A percentile compares a stretch with the other conserved stretches of the same genome.
phyloP scores from a whole-genome alignment of 2,113 vertebrate genomes.

The Picathartes gymnocephalus region DNA sequence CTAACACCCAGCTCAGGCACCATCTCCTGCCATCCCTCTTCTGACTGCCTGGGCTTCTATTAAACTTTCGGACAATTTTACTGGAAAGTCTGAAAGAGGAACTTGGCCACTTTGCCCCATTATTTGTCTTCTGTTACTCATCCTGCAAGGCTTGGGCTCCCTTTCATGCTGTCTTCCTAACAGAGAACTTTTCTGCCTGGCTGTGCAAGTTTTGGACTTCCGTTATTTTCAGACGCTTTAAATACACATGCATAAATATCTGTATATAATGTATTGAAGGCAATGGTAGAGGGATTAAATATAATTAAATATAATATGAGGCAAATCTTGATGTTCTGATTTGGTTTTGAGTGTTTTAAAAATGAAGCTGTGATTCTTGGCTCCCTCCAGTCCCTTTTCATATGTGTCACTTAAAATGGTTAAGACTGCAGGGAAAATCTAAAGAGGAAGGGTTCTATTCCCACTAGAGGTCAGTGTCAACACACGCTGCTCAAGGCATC shows the following conservation, averaged over 20 bases:
- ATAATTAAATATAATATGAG: background rate
- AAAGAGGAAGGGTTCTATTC: background rate
- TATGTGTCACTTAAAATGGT: background rate
- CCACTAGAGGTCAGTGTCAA: slow-evolving; percentile 52
- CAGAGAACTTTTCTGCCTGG: background rate
- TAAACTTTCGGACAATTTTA: background rate
- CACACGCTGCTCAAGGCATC: background rate
- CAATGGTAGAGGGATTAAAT: background rate
- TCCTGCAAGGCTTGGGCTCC: background rate
- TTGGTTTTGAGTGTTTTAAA: background rate
- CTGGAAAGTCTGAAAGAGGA: background rate
- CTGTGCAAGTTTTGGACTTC: background rate
- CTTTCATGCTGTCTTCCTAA: background rate
- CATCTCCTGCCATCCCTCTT: background rate
- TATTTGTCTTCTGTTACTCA: background rate
- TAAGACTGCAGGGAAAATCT: background rate
- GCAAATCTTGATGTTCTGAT: background rate
- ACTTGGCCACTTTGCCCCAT: background rate
- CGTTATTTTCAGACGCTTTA: background rate
- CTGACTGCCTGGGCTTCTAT: background rate
- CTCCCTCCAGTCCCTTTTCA: background rate
- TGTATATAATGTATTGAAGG: background rate
- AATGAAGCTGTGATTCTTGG: background rate
- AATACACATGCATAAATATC: background rate
- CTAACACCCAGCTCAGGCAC: background rate